Conservation (phyloP, 2,797 vertebrate species). For the Mormyrops attenuatus region DNA sequence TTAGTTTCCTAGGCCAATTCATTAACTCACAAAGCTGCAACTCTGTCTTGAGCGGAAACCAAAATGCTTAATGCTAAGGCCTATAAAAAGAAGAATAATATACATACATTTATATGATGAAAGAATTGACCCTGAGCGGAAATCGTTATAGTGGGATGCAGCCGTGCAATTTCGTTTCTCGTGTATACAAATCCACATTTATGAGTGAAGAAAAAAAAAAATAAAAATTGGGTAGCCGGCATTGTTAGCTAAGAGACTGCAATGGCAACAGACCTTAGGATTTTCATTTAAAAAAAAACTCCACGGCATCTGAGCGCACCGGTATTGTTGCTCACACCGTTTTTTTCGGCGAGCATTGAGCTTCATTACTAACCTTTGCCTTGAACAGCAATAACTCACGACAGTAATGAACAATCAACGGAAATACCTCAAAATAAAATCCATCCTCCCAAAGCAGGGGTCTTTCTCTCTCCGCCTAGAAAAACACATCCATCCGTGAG, state of each 20-base stretch:
- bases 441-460: slow-evolving; percentile 82
- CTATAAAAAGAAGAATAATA: not conserved
- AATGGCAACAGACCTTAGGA: not conserved
- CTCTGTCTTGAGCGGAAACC: not conserved
- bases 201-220: not conserved
- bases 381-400: slow-evolving; percentile 84
- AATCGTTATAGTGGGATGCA: not conserved
- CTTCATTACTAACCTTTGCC: slow-evolving; percentile 81
- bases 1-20: slow-evolving; percentile 38
- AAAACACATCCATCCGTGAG: slow-evolving; percentile 71
- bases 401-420: slow-evolving; percentile 94
- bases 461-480: slow-evolving; percentile 58
- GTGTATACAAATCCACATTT: not conserved
- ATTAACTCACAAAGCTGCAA: slow-evolving; percentile 21
- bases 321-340: slow-evolving; percentile 24
- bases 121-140: not conserved
- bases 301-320: not conserved
- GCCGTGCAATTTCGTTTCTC: not conserved
- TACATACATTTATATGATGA: not conserved
- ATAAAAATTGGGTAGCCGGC: not conserved
- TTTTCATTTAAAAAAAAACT: not conserved
- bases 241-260: not conserved
- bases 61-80: not conserved
- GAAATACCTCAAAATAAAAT: slow-evolving; percentile 99
- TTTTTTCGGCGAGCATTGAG: slow-evolving; percentile 50